Evolutionary conservation across 2,888 invertebrate species (phyloP), one percentile per base, ranked within the genome.

Genomic region (Harpagoxenus sublaevis): DNA sequence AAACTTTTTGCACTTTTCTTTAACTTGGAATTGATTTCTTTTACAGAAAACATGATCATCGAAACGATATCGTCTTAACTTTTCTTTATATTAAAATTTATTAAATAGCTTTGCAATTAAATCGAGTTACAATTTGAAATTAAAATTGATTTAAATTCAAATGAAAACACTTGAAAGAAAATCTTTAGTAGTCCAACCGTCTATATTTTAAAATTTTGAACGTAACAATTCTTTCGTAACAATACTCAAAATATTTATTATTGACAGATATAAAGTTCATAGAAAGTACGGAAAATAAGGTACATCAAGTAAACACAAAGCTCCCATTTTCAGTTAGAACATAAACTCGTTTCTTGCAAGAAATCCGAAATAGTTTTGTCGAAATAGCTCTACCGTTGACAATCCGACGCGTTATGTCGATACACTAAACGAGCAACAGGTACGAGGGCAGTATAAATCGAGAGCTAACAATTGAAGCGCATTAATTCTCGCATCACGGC

Each of bases 381-480:
- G 45, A 15, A 45, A 73, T 28, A 51, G 0, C n/a, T 65, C 10
- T 39, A 10, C 12, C 48, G 3, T 51, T 18, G 53, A 48, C 45
- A 15, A 10, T 31, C 55, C 45, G 35, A 31, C 65, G 48, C 63
- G n/a, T 62, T 81, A 51, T 48, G 18, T 73, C 60, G 73, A 73
- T 39, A 39, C 60, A 71, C 35, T 42, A 71, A 79, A 71, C 39
- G 73, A 51, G 48, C 73, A 79, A 79, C 60, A 71, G 51, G 39
- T 73, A 60, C 45, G 79, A 71, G 79, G 60, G 79, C 79, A 79
- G 48, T 60, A 73, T 45, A 81, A 81, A 81, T 81, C 79, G 60
- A 70, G 73, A 62, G 73, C 48, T 81, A 48, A 73, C 79, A 81
- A 81, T 81, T 60, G 79, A 73, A 81, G 79, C 73, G 79, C 73